A percentile compares a stretch with the other conserved stretches of the same genome.
Evolutionary conservation across 2,888 invertebrate species (phyloP).

Genomic region (Acanthacorydalis orientalis): DNA sequence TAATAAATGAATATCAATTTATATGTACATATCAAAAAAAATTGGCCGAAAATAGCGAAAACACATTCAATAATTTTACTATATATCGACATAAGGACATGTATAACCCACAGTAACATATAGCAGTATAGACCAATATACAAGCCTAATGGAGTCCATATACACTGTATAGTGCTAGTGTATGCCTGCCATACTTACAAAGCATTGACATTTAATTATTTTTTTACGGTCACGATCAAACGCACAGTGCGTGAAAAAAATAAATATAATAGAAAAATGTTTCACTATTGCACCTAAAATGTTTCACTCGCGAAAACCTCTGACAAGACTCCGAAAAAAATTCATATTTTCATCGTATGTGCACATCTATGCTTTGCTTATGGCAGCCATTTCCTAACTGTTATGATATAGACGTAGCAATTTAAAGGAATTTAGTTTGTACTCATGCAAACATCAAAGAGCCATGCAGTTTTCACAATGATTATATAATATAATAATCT

Average conservation of each 20-base stretch:
- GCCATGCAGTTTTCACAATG: slow-evolving; percentile 15
- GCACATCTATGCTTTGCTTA: slow-evolving; percentile 30
- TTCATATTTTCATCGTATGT: neutral
- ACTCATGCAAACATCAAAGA: slow-evolving; percentile 15
- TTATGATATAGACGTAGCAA: slow-evolving; percentile 24
- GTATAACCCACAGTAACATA: slow-evolving; percentile 12
- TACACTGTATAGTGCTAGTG: slow-evolving; percentile 20
- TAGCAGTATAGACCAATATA: slow-evolving; percentile 18
- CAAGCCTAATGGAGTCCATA: slow-evolving; percentile 30
- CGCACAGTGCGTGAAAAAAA: slow-evolving; percentile 18
- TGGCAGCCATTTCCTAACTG: slow-evolving; percentile 34
- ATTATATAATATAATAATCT: slow-evolving; percentile 20
- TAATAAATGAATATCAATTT: neutral
- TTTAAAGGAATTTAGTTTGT: slow-evolving; percentile 21
- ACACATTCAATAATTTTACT: slow-evolving; percentile 6
- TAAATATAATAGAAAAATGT: slow-evolving; percentile 15
- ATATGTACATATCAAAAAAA: slow-evolving; percentile 1
- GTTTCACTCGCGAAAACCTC: slow-evolving; percentile 5
- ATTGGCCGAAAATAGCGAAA: slow-evolving; percentile 3
- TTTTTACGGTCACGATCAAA: neutral
- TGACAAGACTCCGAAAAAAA: neutral
- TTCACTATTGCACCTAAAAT: slow-evolving; percentile 15
- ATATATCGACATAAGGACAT: slow-evolving; percentile 10
- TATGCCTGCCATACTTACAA: slow-evolving; percentile 26
- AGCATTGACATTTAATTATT: slow-evolving; percentile 13